phyloP scores from a whole-genome alignment of 1,140 invertebrate species.

The Ceratosolen fusciceps region DNA sequence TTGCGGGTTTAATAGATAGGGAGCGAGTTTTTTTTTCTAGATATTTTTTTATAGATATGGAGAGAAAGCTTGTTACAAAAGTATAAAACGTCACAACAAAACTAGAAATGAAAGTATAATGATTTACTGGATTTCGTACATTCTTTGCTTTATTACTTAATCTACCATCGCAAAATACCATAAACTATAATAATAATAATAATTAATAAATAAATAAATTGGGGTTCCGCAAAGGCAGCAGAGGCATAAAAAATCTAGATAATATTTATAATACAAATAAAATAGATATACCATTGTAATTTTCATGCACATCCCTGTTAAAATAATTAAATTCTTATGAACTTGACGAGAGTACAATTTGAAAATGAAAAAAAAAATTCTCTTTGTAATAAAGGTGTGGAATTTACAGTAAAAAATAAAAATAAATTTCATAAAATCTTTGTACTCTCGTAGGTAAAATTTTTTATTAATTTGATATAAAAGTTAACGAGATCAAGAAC shows the following conservation, averaged over 20 bases:
- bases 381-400: background rate
- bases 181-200: conserved; percentile 26
- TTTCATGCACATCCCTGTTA: conserved; percentile 36
- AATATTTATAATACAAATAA: conserved; percentile 43
- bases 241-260: conserved; percentile 35
- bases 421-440: background rate
- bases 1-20: no score
- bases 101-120: conserved; percentile 20
- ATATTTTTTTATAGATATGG: background rate
- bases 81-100: conserved; percentile 31
- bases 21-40: no score
- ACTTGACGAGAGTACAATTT: conserved; percentile 46
- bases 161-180: conserved; percentile 32
- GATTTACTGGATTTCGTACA: conserved; percentile 20
- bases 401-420: background rate
- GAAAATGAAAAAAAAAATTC: background rate
- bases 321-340: conserved; percentile 4
- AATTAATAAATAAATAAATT: conserved; percentile 22
- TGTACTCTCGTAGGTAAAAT: conserved; percentile 43
- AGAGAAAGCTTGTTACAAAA: conserved; percentile 35
- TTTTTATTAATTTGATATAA: conserved; percentile 20
- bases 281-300: conserved; percentile 21
- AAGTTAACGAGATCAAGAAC: conserved; percentile 26
- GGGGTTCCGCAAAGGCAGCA: conserved; percentile 35
- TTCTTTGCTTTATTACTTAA: conserved; percentile 42